Evolutionary conservation across 2,888 invertebrate species (phyloP), one percentile per base, ranked within the genome.

Genomic region (Microdon myrmicae): DNA sequence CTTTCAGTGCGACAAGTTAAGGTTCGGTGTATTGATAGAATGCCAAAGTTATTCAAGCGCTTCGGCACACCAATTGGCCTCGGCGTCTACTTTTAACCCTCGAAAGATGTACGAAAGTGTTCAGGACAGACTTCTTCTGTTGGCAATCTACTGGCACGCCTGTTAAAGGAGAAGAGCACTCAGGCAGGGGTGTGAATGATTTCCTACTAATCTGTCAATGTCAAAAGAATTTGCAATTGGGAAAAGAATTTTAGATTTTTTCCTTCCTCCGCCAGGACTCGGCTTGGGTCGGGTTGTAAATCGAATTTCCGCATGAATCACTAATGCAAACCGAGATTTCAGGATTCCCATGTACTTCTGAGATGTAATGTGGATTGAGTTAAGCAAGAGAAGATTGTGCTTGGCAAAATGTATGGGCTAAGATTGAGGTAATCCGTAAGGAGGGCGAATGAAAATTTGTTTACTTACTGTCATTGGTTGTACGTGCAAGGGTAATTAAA

Each of bases 171-270:
- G 14, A 9, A 22, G 19, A 32, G 28, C 39, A 10, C 23, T 28
- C 23, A 20, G 7, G 47, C 41, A 22, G 14, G 16, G 39, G 28
- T 25, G 55, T 34, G 47, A 55, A 47, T 55, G 47, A 55, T 47
- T 55, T 47, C 55, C 39, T 39, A 20, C 55, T 41, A 47, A 55
- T 55, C 55, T 41, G 55, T 55, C 55, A 55, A 55, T 55, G 55
- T 47, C 55, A 55, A 47, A 32, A 45, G 32, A 38, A 39, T 32
- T 26, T 34, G 26, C 35, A 37, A 45, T 45, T 54, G 45, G 39
- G 38, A 38, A 26, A 26, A 20, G 44, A 54, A 37, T 25, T 7
- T 19, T 9, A 5, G 7, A 4, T 14, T 9, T 2, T 14, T 38
- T 25, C 9, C 12, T 31, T 3, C 10, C 34, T 23, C 8, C 9